Conservation (phyloP, 2,113 vertebrate genomes). For the Gallinago jamesoni region DNA sequence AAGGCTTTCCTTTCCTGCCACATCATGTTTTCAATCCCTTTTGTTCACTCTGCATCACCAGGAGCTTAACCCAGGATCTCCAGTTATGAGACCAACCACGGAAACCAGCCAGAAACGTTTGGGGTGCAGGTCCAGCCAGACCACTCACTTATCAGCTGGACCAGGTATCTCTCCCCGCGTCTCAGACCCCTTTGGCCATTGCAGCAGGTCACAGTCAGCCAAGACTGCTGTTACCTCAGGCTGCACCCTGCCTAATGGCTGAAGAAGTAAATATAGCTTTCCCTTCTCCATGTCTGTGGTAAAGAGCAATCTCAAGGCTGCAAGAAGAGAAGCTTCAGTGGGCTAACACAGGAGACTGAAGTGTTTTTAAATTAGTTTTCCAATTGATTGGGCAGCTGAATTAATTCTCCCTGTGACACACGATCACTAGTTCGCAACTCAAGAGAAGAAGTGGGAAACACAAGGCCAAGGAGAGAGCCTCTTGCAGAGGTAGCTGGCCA, state of each 20-base stretch:
- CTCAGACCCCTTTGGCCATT: not conserved
- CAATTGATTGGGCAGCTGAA: not conserved
- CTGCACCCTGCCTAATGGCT: not conserved
- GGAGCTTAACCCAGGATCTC: not conserved
- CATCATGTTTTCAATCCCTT: not conserved
- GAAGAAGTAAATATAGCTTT: not conserved
- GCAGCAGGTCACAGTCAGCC: not conserved
- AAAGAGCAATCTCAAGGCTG: not conserved
- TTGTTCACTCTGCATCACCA: not conserved
- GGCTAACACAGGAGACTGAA: not conserved
- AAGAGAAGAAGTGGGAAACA: not conserved
- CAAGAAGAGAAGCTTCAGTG: not conserved
- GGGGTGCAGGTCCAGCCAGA: not conserved
- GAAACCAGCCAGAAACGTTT: not conserved
- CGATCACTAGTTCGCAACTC: not conserved
- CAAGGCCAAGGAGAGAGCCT: not conserved
- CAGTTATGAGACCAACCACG: not conserved
- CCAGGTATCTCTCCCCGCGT: not conserved
- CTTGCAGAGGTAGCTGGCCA: not conserved
- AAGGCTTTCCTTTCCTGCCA: not conserved
- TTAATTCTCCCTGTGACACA: not conserved
- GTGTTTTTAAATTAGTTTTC: not conserved
- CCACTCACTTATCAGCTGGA: not conserved
- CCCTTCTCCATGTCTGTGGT: not conserved
- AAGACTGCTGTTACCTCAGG: not conserved